These are phyloP conservation scores for Amphimallon solstitiale DNA, from an alignment of 2,888 invertebrate species.

Conservation along the genomic window DNA sequence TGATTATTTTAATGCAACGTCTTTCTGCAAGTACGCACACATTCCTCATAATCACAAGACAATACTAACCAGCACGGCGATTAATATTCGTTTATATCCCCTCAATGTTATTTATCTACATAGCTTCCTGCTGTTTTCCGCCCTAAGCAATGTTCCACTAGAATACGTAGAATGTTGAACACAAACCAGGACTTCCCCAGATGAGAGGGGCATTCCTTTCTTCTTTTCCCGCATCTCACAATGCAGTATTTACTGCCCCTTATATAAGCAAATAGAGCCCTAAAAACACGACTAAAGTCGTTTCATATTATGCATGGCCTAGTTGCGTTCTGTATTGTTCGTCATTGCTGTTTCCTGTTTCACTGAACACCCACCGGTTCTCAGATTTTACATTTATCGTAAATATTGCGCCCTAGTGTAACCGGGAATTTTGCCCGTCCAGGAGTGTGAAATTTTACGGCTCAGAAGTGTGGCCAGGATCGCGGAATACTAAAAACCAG, in stretches of 20 bases:
- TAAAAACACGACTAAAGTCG: slow-evolving; percentile 6
- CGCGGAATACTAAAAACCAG: slow-evolving; percentile 22
- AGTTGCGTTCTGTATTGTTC: slow-evolving; percentile 12
- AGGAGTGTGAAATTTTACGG: slow-evolving; percentile 27
- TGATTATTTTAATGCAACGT: too few relatives aligned
- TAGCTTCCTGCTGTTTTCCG: too few relatives aligned
- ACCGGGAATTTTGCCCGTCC: slow-evolving; percentile 11
- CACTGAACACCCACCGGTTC: background rate
- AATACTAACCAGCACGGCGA: too few relatives aligned
- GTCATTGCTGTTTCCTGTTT: slow-evolving; percentile 5
- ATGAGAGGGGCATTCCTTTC: too few relatives aligned
- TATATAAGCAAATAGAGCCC: slow-evolving; percentile 14
- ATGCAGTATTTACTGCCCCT: background rate
- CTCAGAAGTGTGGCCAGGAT: slow-evolving; percentile 6
- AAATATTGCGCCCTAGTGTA: slow-evolving; percentile 8
- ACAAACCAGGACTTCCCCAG: too few relatives aligned
- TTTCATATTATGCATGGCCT: slow-evolving; percentile 18
- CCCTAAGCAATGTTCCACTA: too few relatives aligned
- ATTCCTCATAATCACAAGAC: too few relatives aligned
- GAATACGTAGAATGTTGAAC: too few relatives aligned
- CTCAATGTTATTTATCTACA: too few relatives aligned
- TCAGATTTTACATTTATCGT: slow-evolving; percentile 27
- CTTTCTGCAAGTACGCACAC: too few relatives aligned
- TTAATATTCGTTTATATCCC: too few relatives aligned
- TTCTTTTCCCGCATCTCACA: too few relatives aligned